These are phyloP conservation scores for Meliscaeva auricollis DNA, from an alignment of 2,888 invertebrate genomes.

Conservation along the genomic window DNA sequence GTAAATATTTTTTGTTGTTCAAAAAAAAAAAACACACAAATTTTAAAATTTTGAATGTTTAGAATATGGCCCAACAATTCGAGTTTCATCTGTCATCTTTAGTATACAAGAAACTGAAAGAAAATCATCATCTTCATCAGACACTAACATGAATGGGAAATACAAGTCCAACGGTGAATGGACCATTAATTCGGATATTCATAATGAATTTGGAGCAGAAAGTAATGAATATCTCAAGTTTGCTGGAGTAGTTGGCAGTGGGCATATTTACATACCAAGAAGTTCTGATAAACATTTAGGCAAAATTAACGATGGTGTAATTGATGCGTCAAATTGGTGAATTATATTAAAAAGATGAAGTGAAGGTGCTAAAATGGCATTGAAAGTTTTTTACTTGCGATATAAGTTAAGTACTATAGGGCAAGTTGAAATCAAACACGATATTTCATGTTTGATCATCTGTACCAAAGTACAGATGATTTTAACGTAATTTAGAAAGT, in stretches of 20 bases:
- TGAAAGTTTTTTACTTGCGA: too few relatives aligned
- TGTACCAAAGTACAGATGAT: too few relatives aligned
- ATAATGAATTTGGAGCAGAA: background rate
- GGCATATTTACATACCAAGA: constrained; percentile 53
- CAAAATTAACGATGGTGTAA: constrained; percentile 20
- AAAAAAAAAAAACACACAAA: background rate
- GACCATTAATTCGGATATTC: background rate
- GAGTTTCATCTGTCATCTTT: constrained; percentile 42
- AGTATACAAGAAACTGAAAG: constrained; percentile 14
- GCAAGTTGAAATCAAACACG: too few relatives aligned
- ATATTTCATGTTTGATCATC: too few relatives aligned
- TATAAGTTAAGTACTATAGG: too few relatives aligned
- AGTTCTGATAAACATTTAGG: background rate
- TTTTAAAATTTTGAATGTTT: background rate
- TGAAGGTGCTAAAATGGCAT: too few relatives aligned
- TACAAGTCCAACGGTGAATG: constrained; percentile 28
- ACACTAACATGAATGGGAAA: background rate
- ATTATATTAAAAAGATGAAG: too few relatives aligned
- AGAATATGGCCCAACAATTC: constrained; percentile 42
- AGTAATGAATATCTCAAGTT: constrained; percentile 33
- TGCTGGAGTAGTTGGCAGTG: constrained; percentile 48
- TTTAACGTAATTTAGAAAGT: too few relatives aligned
- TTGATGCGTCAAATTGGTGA: constrained; percentile 3
- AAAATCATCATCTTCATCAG: background rate
- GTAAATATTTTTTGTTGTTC: background rate